Conservation (phyloP, 2,888 invertebrate genomes). For the Lobophora halterata region DNA sequence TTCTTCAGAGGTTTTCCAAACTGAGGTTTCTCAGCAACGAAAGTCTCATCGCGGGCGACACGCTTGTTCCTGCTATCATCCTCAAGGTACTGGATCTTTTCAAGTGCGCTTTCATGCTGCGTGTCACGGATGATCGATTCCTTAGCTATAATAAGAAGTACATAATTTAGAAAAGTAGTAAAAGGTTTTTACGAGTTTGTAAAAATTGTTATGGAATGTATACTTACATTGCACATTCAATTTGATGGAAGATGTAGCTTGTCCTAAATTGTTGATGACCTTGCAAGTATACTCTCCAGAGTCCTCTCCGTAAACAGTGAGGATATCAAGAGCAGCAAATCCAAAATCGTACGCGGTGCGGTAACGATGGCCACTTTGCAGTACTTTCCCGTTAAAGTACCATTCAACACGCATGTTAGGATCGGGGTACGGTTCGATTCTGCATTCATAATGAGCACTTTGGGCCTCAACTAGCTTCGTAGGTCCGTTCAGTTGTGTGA, state of each 20-base stretch:
- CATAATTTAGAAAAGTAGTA: background rate
- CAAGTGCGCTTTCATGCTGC: constrained; percentile 94
- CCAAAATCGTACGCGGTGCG: constrained; percentile 98
- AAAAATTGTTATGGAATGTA: background rate
- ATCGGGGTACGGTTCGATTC: constrained; percentile 96
- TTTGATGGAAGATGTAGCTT: constrained; percentile 89
- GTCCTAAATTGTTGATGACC: constrained; percentile 92
- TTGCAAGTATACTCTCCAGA: constrained; percentile 95
- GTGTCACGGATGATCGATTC: constrained; percentile 93
- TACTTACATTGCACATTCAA: constrained; percentile 90
- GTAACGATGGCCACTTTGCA: constrained; percentile 94
- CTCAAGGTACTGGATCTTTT: constrained; percentile 96
- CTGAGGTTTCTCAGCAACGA: constrained; percentile 91
- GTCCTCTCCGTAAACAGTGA: constrained; percentile 96
- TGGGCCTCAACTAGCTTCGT: constrained; percentile 92
- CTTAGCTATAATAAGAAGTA: constrained; percentile 80
- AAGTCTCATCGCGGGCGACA: constrained; percentile 86
- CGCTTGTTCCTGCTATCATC: constrained; percentile 89
- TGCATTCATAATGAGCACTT: constrained; percentile 95
- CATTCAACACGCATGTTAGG: constrained; percentile 94
- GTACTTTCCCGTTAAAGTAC: constrained; percentile 95
- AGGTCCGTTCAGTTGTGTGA: constrained; percentile 92
- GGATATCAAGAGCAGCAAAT: constrained; percentile 96
- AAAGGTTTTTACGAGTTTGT: background rate
- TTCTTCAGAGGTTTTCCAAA: constrained; percentile 94